A percentile compares a stretch with the other conserved stretches of the same genome.
Conservation (phyloP, 2,888 invertebrate species). For the Drosophila mulleri region DNA sequence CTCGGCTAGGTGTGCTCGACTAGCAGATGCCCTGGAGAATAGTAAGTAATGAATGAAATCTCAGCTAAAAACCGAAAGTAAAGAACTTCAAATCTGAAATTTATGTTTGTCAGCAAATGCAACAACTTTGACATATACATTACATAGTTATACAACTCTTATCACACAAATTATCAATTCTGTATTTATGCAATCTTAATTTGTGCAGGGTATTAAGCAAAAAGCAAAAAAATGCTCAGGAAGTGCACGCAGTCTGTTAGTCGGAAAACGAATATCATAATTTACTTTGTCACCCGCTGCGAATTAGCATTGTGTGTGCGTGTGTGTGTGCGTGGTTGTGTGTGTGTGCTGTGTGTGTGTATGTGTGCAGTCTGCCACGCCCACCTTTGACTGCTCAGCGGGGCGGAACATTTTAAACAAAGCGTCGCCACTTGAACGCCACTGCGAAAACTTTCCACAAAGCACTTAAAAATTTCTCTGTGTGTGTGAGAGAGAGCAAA, state of each 20-base stretch:
- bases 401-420: constrained; percentile 76
- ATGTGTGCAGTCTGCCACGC: constrained; percentile 61
- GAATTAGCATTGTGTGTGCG: constrained; percentile 68
- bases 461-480: constrained; percentile 73
- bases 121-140: too few relatives aligned
- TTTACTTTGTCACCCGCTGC: constrained; percentile 81
- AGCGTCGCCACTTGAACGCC: constrained; percentile 69
- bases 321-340: constrained; percentile 29
- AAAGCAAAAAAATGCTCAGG: constrained; percentile 40
- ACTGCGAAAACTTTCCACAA: constrained; percentile 66
- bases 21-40: background rate
- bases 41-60: background rate
- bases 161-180: background rate
- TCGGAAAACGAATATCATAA: constrained; percentile 80
- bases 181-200: background rate
- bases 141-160: too few relatives aligned
- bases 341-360: constrained; percentile 35
- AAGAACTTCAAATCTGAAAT: too few relatives aligned
- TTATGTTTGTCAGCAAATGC: too few relatives aligned
- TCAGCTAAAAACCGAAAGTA: background rate
- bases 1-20: background rate
- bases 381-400: constrained; percentile 54
- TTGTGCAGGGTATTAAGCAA: constrained; percentile 15
- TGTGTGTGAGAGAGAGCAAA: constrained; percentile 22
- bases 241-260: constrained; percentile 81